phyloP scores from a whole-genome alignment of 2,113 vertebrate species.

The Ancistrus triradiatus region DNA sequence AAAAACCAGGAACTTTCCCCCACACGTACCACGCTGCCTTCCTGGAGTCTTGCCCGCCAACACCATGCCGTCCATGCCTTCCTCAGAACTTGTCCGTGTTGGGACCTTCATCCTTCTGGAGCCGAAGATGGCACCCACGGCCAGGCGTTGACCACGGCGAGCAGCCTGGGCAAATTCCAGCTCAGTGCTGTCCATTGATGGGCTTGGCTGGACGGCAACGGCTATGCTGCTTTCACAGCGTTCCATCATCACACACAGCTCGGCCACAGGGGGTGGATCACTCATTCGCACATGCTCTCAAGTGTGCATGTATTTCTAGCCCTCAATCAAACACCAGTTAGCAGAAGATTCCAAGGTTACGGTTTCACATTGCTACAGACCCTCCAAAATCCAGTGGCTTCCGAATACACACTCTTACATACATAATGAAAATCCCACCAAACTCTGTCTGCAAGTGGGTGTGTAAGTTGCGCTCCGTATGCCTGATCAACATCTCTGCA shows the following conservation, averaged over 20 bases:
- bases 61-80: slow-evolving; percentile 11
- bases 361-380: background rate
- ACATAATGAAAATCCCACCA: background rate
- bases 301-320: background rate
- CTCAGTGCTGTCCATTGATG: slow-evolving; percentile 82
- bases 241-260: slow-evolving; percentile 68
- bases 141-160: slow-evolving; percentile 73
- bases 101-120: slow-evolving; percentile 63
- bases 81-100: slow-evolving; percentile 50
- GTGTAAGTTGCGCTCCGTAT: background rate
- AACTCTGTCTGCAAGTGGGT: background rate
- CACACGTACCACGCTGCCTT: slow-evolving; percentile 54
- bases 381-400: background rate
- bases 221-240: slow-evolving; percentile 84
- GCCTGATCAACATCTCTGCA: background rate
- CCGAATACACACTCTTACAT: background rate
- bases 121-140: slow-evolving; percentile 82
- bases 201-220: slow-evolving; percentile 74
- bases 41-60: slow-evolving; percentile 33
- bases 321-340: no score
- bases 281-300: slow-evolving; percentile 1
- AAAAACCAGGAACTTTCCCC: slow-evolving; percentile 87
- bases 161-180: slow-evolving; percentile 75
- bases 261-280: background rate
- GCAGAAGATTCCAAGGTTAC: background rate